Evolutionary conservation across 2,797 vertebrate genomes (phyloP), one percentile per base, ranked within the genome.

Genomic region (Gymnocypris eckloni): DNA sequence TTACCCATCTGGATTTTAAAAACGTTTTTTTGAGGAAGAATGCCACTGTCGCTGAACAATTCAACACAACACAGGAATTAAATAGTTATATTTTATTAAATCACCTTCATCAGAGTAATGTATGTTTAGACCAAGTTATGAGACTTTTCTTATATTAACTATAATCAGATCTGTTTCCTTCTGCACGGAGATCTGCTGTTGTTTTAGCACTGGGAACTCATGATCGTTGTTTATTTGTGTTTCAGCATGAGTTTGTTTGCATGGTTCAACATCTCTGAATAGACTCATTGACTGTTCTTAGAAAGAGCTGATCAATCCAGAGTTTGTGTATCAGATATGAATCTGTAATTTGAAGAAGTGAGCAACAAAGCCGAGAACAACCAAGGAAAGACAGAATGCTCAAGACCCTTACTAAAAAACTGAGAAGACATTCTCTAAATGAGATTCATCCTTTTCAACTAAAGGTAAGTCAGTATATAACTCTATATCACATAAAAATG

Each of bases 391-490:
- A 25, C 86, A 93, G 93, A 92, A 97, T 98, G 97, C 93, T 98
- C 90, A 97, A 97, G 95, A 95, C 96, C 87, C 92, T 98, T 90
- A 98, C 97, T 75, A 97, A 97, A 94, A 97, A 97, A 92, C 96
- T 98, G 52, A 95, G 95, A 91, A 96, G 96, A 94, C 97, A 98
- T 87, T 97, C 96, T 81, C 94, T 98, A 86, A 97, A 95, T 88
- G 97, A 98, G 91, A 96, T 97, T 10, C 97, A 97, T 2, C 96
- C 97, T 78, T 97, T 97, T 90, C 97, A 98, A 71, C 91, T 97
- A 2, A 97, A 98, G 97, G 97, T 98, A 93, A 95, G 95, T 78
- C 28, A 22, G 16, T 48, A 1, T 45, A 79, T 48, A 61, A 48
- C 8, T 66, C 8, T 66, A 18, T 66, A 39, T 72, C n/a, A 39